Conservation (phyloP, 1,140 invertebrate genomes). For the Steinernema khuongi region DNA sequence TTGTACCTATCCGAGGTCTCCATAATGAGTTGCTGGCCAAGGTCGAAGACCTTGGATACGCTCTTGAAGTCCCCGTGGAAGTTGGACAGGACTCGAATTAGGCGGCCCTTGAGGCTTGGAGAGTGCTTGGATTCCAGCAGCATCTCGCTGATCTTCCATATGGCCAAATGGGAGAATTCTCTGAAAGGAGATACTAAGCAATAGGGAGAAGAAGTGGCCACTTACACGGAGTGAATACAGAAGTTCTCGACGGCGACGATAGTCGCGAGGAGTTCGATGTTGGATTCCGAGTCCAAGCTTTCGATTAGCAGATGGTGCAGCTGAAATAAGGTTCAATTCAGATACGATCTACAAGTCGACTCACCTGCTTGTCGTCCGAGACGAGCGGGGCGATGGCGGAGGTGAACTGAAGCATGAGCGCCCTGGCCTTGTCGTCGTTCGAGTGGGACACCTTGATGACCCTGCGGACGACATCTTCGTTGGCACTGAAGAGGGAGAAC, state of each 20-base stretch:
- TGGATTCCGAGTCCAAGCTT: conserved; percentile 39
- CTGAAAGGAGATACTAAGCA: conserved; percentile 33
- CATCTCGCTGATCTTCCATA: conserved; percentile 45
- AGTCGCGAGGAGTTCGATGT: conserved; percentile 36
- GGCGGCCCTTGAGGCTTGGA: conserved; percentile 30
- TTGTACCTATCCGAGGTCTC: not conserved
- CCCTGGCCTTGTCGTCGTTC: conserved; percentile 45
- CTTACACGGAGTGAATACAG: conserved; percentile 41
- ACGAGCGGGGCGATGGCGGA: conserved; percentile 43
- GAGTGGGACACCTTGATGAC: conserved; percentile 49
- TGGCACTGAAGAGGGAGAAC: conserved; percentile 35
- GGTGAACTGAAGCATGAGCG: conserved; percentile 43
- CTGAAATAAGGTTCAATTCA: conserved; percentile 28
- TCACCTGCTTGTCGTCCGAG: conserved; percentile 45
- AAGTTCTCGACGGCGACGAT: conserved; percentile 38
- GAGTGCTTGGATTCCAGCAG: conserved; percentile 26
- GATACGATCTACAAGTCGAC: conserved; percentile 17
- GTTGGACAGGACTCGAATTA: conserved; percentile 33
- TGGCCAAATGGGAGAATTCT: conserved; percentile 39
- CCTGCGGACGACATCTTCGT: conserved; percentile 42
- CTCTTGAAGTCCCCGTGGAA: conserved; percentile 16
- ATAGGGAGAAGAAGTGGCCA: conserved; percentile 25
- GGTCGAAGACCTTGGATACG: not conserved
- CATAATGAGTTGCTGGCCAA: not conserved
- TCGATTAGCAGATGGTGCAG: conserved; percentile 43